Conservation (phyloP, 2,888 invertebrate genomes). For the Hypsopygia costalis region DNA sequence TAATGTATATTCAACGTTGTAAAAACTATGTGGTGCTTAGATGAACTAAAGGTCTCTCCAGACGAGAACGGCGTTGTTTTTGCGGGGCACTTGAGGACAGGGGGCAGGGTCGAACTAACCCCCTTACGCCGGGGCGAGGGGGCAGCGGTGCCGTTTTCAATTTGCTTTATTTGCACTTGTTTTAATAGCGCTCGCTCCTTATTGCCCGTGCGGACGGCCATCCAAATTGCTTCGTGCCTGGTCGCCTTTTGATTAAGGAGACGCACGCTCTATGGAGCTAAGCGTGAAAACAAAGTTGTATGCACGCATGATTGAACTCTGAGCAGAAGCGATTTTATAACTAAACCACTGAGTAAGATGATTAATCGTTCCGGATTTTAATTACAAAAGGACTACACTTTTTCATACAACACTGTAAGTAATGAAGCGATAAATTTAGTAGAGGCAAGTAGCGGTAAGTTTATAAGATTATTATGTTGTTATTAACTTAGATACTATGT, state of each 20-base stretch:
- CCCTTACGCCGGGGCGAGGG: conserved; percentile 36
- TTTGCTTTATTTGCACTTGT: conserved; percentile 79
- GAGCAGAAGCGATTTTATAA: not conserved
- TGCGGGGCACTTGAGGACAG: conserved; percentile 40
- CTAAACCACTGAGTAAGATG: not conserved
- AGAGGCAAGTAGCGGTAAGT: too few relatives aligned
- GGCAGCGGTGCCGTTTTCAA: conserved; percentile 71
- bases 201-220: conserved; percentile 67
- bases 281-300: conserved; percentile 56
- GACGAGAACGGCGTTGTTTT: conserved; percentile 54
- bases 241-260: conserved; percentile 74
- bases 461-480: too few relatives aligned
- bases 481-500: too few relatives aligned
- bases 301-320: conserved; percentile 22
- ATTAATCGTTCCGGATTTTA: not conserved
- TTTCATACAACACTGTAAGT: too few relatives aligned
- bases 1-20: conserved; percentile 16
- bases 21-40: conserved; percentile 38
- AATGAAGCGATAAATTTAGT: too few relatives aligned
- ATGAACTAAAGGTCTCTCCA: conserved; percentile 39
- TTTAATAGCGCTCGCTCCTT: conserved; percentile 77
- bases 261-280: conserved; percentile 46
- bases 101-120: conserved; percentile 35
- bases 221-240: conserved; percentile 77
- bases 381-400: too few relatives aligned